Evolutionary conservation across 2,888 invertebrate species (phyloP), one percentile per base, ranked within the genome.

Genomic region (Tipula confusa): DNA sequence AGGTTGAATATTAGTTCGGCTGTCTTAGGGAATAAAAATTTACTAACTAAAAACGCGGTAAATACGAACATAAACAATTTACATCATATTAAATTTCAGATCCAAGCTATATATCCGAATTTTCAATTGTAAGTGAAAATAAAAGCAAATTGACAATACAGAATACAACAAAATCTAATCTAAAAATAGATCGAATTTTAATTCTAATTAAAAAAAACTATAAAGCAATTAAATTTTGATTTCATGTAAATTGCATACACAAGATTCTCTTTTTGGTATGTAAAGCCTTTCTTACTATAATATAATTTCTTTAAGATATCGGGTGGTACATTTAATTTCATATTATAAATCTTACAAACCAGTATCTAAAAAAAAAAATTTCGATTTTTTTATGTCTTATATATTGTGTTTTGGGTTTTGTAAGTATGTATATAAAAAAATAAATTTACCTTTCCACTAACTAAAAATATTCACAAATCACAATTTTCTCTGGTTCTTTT

Each of bases 381-480:
- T 64, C 24, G 9, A 24, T 24, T 64, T 64, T 64, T 64, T n/a
- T n/a, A n/a, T n/a, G n/a, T n/a, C n/a, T n/a, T n/a, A n/a, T n/a
- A n/a, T 24, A 64, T 64, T 64, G 7, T 1, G 43, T 64, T 64
- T 18, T 64, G 64, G 24, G 9, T 64, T 33, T 33, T 64, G 1
- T 24, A 64, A 64, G 4, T n/a, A n/a, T 64, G 1, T 24, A 64
- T 24, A 9, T 36, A 43, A 43, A 2, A 43, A 43, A 36, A 43
- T 33, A 64, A 64, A 64, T 13, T 64, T 64, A 64, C 64, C 64
- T 64, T 64, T 64, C 64, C 24, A 64, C 64, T 9, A 48, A 48
- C 48, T 48, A 64, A 64, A 64, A 64, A 64, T 64, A 64, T 64
- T 64, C 64, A 64, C 64, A 64, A 64, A 64, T 24, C 64, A 64